These are phyloP conservation scores for Salticus scenicus DNA, from an alignment of 2,888 invertebrate species.

Conservation along the genomic window DNA sequence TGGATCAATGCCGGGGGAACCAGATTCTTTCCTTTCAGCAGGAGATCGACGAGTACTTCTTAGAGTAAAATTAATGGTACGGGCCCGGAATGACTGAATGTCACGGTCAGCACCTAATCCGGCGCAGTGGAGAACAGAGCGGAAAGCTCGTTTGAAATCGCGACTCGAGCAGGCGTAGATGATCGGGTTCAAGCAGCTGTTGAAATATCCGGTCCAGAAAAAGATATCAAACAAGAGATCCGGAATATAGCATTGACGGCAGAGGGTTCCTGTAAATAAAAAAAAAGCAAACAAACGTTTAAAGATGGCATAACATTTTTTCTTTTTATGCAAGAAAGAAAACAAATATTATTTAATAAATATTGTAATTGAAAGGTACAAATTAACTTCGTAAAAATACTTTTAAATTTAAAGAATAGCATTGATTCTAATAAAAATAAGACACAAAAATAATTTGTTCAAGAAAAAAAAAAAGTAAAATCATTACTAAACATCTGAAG, in stretches of 20 bases:
- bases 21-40: constrained; percentile 35
- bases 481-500: no score
- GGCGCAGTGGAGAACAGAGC: constrained; percentile 76
- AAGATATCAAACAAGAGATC: constrained; percentile 80
- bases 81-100: constrained; percentile 57
- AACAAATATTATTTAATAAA: no score
- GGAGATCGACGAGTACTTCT: constrained; percentile 48
- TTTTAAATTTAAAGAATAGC: no score
- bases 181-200: constrained; percentile 82
- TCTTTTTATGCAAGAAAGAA: no score
- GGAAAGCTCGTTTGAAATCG: constrained; percentile 79
- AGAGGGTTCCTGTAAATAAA: constrained; percentile 76
- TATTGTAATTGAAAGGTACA: no score
- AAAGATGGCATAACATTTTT: no score
- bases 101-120: constrained; percentile 58
- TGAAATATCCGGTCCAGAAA: constrained; percentile 83
- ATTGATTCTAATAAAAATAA: no score
- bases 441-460: no score
- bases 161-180: constrained; percentile 81
- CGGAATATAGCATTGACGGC: constrained; percentile 78
- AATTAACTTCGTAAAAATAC: no score
- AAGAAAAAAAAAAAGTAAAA: no score
- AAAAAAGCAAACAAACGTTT: background rate
- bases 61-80: constrained; percentile 66
- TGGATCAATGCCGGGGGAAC: constrained; percentile 15